These are phyloP conservation scores for Lepilemur septentrionalis DNA, from an alignment of 2,797 vertebrate genomes.

Conservation along the genomic window DNA sequence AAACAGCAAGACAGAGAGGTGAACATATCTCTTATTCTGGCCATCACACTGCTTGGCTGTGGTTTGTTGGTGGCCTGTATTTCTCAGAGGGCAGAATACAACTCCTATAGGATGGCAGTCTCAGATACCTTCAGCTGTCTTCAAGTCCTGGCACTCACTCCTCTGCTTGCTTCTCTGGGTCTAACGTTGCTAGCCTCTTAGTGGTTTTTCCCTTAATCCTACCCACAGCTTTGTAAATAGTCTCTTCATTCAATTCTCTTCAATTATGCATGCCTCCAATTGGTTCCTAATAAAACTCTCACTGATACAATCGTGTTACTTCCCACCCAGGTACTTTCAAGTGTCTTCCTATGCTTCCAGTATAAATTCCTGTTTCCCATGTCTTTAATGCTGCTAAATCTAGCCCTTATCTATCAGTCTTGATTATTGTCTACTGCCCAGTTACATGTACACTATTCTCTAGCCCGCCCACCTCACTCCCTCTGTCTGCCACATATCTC, in stretches of 20 bases:
- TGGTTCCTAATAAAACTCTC: background rate
- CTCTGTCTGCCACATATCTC: no score
- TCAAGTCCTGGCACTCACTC: background rate
- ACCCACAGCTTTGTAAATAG: background rate
- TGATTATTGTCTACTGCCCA: background rate
- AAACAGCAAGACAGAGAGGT: background rate
- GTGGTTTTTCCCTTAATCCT: background rate
- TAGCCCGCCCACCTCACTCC: background rate
- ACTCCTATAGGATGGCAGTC: no score
- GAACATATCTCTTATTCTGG: background rate
- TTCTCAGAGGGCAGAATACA: background rate
- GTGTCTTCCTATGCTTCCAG: background rate
- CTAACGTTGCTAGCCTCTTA: background rate
- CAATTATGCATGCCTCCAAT: background rate
- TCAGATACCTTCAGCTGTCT: background rate
- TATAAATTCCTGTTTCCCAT: background rate
- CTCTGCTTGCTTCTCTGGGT: background rate
- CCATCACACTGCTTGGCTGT: accelerated
- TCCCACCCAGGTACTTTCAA: background rate
- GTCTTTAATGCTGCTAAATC: background rate
- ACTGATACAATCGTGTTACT: background rate
- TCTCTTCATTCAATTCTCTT: background rate
- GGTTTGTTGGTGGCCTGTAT: background rate
- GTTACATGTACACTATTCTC: background rate
- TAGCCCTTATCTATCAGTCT: background rate